Conservation (phyloP, 2,888 invertebrate species). For the Troilus luridus region DNA sequence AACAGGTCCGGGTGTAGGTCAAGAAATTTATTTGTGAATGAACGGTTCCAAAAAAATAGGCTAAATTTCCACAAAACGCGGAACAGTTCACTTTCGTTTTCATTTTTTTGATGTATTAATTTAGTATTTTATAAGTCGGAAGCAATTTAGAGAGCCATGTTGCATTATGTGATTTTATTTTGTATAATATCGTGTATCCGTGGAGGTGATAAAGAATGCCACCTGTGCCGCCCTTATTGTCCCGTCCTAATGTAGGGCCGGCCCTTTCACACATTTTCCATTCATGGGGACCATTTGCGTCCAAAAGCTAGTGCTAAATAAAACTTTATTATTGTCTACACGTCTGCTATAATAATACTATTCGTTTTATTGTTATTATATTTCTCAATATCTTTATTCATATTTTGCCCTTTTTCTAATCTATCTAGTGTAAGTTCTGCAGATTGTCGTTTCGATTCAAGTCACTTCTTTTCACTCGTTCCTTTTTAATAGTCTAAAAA, state of each 20-base stretch:
- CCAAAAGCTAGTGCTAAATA: neutral
- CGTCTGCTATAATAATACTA: neutral
- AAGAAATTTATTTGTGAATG: no score
- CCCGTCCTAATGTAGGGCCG: neutral
- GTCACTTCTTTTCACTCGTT: no score
- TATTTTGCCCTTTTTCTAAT: no score
- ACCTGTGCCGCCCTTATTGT: neutral
- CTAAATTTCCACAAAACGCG: no score
- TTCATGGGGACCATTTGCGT: neutral
- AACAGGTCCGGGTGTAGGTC: no score
- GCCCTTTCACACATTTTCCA: neutral
- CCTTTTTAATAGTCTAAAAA: no score
- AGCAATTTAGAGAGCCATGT: neutral
- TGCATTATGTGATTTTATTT: neutral
- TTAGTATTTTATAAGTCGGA: neutral
- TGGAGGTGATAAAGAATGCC: neutral
- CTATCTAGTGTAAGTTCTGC: no score
- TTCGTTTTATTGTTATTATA: neutral
- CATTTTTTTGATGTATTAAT: neutral
- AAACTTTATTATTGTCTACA: neutral
- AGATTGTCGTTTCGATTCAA: no score
- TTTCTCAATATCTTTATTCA: neutral
- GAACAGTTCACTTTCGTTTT: no score
- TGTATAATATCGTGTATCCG: neutral
- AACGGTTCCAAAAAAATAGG: no score